Conservation (phyloP, 2,113 vertebrate species). For the Ammodytes marinus region DNA sequence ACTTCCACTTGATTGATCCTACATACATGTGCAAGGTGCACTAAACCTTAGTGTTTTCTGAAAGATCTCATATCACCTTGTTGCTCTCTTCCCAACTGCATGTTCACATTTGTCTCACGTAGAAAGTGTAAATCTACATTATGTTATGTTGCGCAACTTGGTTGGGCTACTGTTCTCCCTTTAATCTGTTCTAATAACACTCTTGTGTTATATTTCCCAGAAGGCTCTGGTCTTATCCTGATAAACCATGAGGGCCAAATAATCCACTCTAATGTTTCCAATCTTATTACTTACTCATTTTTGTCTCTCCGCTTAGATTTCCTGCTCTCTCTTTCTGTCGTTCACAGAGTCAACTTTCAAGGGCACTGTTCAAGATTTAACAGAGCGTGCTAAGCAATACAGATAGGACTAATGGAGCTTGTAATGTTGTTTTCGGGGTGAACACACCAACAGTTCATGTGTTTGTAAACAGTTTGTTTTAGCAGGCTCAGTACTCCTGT, state of each 20-base stretch:
- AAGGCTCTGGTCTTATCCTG: conserved; percentile 61
- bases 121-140: conserved; percentile 39
- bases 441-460: conserved; percentile 41
- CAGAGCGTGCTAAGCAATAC: not conserved
- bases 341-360: conserved; percentile 37
- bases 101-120: conserved; percentile 19
- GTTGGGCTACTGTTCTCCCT: conserved; percentile 31
- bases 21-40: conserved; percentile 42
- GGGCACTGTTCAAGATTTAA: conserved; percentile 27
- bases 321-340: conserved; percentile 12
- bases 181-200: conserved; percentile 58
- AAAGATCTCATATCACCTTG: conserved; percentile 47
- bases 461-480: conserved; percentile 50
- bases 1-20: conserved; percentile 51
- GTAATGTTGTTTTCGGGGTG: conserved; percentile 32
- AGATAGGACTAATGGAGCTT: conserved; percentile 35
- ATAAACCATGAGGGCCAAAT: conserved; percentile 60
- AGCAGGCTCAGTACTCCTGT: conserved; percentile 35
- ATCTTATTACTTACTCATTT: conserved; percentile 53
- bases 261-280: conserved; percentile 69
- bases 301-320: conserved; percentile 22
- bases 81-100: conserved; percentile 19
- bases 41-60: conserved; percentile 49
- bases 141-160: conserved; percentile 53
- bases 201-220: conserved; percentile 64